Evolutionary conservation across 2,888 invertebrate genomes (phyloP), one percentile per base, ranked within the genome.

Genomic region (Diachrysia chrysitis): DNA sequence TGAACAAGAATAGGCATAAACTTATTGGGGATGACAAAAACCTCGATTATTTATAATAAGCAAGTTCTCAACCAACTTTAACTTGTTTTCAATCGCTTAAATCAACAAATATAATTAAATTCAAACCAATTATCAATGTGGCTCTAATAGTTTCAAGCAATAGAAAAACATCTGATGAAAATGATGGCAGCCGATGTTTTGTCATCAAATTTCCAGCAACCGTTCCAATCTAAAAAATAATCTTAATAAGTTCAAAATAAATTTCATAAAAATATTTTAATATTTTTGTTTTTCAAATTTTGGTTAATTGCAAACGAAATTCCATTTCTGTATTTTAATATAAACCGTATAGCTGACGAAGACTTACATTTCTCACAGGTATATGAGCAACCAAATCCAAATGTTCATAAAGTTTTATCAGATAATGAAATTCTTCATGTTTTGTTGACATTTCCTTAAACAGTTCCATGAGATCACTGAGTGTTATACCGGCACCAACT

Each of bases 361-460:
- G 23, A 88, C 96, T 95, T 91, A 97, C 97, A 90, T 98, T 98
- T 92, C 97, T 93, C 1, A 98, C 96, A 17, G 97, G 96, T 60
- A 97, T 96, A 88, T 97, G 97, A n/a, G 97, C 98, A 9, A 98
- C 96, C 58, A 97, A 87, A 83, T 97, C 96, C 58, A 97, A 90
- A 85, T 98, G 97, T 48, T 96, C 94, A 25, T 95, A 96, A 46
- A 97, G 87, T 65, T 95, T 94, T 14, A 91, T 87, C 57, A 97
- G 89, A 87, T 97, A 97, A 9, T 92, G 88, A 84, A 97, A 97
- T 19, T 96, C 95, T 0, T 90, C 85, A 9, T 84, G 74, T 16
- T 81, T 71, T 6, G 83, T 79, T 0, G 93, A 85, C 0, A 92
- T 73, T 19, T 83, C 78, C 29, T 90, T 83, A 61, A 96, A 96